Evolutionary conservation across 2,797 vertebrate genomes (phyloP).

Genomic region (Phylloscopus collybita): DNA sequence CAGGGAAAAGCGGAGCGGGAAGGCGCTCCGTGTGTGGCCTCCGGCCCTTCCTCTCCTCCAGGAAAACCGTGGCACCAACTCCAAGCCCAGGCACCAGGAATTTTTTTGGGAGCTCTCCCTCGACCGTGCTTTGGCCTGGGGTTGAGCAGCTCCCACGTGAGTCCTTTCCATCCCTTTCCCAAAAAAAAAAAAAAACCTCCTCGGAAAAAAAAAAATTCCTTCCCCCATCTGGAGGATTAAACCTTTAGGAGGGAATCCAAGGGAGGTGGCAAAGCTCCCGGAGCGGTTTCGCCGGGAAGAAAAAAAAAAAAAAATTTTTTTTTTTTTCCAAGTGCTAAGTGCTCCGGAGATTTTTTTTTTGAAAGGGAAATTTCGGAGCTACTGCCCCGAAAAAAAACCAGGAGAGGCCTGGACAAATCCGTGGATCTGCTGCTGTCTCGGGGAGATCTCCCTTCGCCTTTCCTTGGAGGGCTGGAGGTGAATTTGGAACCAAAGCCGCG

Average conservation of each 20-base stretch:
- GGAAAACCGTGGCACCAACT: background rate
- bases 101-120: background rate
- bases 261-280: constrained; percentile 41
- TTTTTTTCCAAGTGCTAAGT: background rate
- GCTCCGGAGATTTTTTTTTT: constrained; percentile 7
- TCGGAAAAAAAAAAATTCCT: constrained; percentile 58
- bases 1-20: background rate
- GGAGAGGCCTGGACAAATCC: background rate
- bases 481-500: background rate
- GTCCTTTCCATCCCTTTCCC: background rate
- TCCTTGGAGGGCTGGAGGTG: background rate
- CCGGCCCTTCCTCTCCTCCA: background rate
- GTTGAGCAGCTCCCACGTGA: background rate
- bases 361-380: constrained; percentile 32
- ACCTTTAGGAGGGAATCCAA: constrained; percentile 58
- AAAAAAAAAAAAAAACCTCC: background rate
- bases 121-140: constrained; percentile 56
- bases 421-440: background rate
- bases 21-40: background rate
- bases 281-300: constrained; percentile 7
- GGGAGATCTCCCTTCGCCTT: background rate
- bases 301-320: background rate
- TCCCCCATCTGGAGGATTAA: constrained; percentile 64
- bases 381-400: background rate
- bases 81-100: background rate